Evolutionary conservation across 37 sponge, comb jelly and placozoan species (phyloP).

Genomic region (Theonella swinhoei): DNA sequence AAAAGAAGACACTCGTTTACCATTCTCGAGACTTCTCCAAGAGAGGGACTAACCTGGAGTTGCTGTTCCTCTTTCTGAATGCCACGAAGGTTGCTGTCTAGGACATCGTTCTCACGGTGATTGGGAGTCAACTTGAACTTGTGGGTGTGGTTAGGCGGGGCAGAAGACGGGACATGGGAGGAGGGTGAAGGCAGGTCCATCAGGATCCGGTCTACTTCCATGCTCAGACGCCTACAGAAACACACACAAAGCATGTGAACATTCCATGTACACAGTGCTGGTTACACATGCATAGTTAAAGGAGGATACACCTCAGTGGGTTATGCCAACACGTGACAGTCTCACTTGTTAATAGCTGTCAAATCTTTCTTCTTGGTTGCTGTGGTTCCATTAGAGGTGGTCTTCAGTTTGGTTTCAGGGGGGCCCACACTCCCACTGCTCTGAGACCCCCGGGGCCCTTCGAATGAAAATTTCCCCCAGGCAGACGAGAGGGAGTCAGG

Average conservation of each 20-base stretch:
- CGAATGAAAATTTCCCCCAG: not conserved
- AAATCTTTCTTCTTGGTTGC: conserved; percentile 3
- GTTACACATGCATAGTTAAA: not conserved
- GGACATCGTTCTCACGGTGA: not conserved
- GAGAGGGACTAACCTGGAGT: not conserved
- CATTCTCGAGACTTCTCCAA: too few relatives aligned
- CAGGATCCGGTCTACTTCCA: conserved; percentile 43
- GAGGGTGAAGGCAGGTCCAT: conserved; percentile 7
- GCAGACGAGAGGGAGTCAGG: conserved; percentile 23
- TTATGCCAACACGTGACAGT: not conserved
- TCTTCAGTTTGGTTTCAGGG: not conserved
- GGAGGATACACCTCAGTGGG: not conserved
- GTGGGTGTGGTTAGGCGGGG: not conserved
- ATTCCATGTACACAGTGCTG: not conserved
- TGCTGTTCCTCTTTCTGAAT: not conserved
- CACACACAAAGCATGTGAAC: not conserved
- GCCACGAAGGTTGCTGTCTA: not conserved
- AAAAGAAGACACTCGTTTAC: too few relatives aligned
- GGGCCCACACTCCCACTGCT: not conserved
- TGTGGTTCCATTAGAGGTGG: not conserved
- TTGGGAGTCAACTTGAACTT: not conserved
- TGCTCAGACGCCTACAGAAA: conserved; percentile 25
- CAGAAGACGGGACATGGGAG: not conserved
- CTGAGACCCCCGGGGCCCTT: not conserved
- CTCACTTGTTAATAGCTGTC: conserved; percentile 36